These are phyloP conservation scores for Ormyrus labotus DNA, from an alignment of 2,888 invertebrate species.

Conservation along the genomic window DNA sequence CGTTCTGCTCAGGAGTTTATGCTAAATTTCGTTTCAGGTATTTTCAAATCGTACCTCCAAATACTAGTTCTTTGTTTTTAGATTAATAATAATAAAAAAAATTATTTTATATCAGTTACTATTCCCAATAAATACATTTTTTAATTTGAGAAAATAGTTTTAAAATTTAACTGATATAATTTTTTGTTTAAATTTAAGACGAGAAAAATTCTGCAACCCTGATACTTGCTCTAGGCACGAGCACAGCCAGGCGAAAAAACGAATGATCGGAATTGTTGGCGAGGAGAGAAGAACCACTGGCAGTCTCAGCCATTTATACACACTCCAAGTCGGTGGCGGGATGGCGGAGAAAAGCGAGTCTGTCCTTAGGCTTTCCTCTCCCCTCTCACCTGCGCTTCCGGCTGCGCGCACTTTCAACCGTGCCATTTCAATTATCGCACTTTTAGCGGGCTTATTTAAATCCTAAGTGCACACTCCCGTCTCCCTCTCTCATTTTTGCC, in stretches of 20 bases:
- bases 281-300: conserved; percentile 13
- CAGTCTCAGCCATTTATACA: conserved; percentile 31
- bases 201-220: no score
- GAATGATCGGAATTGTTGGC: conserved; percentile 9
- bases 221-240: no score
- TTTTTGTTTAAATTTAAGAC: no score
- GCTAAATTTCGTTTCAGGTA: no score
- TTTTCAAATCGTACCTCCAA: no score
- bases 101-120: no score
- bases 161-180: no score
- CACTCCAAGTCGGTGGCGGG: not conserved
- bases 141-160: no score
- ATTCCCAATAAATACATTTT: no score
- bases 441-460: conserved; percentile 70
- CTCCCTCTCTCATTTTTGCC: conserved; percentile 5
- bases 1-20: no score
- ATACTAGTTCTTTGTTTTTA: no score
- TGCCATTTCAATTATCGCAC: conserved; percentile 70
- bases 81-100: no score
- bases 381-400: conserved; percentile 22
- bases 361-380: conserved; percentile 37
- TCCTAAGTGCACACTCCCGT: conserved; percentile 67
- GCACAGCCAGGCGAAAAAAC: not conserved
- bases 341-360: conserved; percentile 21
- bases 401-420: conserved; percentile 45